Base-by-base conservation (phyloP, 2,113 vertebrate genomes). In the Atrichornis clamosus region DNA sequence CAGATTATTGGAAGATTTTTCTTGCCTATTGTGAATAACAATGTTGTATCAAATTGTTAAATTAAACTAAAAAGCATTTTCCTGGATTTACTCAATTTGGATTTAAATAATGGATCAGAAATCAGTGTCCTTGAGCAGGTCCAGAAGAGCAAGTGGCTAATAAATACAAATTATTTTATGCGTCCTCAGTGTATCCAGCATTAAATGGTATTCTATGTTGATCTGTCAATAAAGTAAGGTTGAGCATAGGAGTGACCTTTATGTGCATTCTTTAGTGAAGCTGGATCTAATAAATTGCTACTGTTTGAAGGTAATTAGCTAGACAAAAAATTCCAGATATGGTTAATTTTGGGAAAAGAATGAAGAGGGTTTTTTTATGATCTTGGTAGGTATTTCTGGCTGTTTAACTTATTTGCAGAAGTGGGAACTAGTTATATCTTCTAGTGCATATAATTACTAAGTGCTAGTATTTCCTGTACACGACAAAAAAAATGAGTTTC, bases 141-240 rank as follows among this genome's bases (percentile, higher is more conserved):
- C 39, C 50, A 56, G 74, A 86, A 93, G 50, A 92, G 39, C 81
- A 86, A 52, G 70, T 75, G 55, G 10, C 79, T 95, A 90, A 93
- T 78, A 93, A 84, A 55, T 96, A 84, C 28, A 81, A 93, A 93
- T 83, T 95, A 67, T 95, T 94, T 95, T 67, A 50, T 85, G 30
- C 11, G 10, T 9, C 69, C 42, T 95, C 64, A 35, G 12, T 84
- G 42, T 90, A 70, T 91, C 56, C 75, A 33, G 24, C 81, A 89
- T 67, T 91, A 95, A 89, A 87, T 92, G 22, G 14, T 87, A 56
- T 95, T 95, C 76, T 92, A 9, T 0, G 2, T 73, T 95, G 93
- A 95, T 98, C 98, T 97, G 96, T 98, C 97, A 98, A 84, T 98
- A 98, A 98, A 97, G 70, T 86, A 76, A 96, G 83, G 89, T 93